Base-by-base conservation (phyloP, 2,797 vertebrate species). In the Meriones psammophilus region DNA sequence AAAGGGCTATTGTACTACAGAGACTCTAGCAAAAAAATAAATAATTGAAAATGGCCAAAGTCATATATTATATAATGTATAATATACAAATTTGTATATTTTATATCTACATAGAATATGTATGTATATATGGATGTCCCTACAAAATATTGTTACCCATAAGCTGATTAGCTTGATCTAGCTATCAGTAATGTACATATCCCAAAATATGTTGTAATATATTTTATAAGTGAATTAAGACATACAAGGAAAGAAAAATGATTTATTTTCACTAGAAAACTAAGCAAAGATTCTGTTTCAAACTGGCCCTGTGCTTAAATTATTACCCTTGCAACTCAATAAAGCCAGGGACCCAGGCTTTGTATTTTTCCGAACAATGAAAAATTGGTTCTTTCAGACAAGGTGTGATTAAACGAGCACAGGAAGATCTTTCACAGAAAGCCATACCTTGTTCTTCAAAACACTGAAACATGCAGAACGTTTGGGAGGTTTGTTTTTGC, bases 261-360 rank as follows among this genome's bases (percentile, higher is more conserved):
- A 64, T 96, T 96, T 79, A 60, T 84, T 95, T 96, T 94, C 22
- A 58, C 62, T 92, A 92, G n/a, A 86, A 94, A 97, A 88, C 9
- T 33, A 93, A 81, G 58, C 50, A 91, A 89, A 94, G 2, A n/a
- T 76, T 92, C 50, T 4, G 50, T 92, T 96, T 94, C 33, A 92
- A 20, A 86, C 73, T 79, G 15, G 4, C 13, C 77, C 3, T 0
- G 1, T 88, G 50, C 15, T 92, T 88, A 30, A 88, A 88, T 93
- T 92, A 78, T 88, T 90, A 92, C 33, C 22, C 33, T 91, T 92
- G 17, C 36, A 90, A n/a, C 20, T 42, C 92, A 69, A 78, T 69
- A 93, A 69, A 92, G 62, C 22, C 24, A 50, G 50, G 69, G 24
- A 88, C 7, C 24, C 90, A 39, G 81, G 14, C 26, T 95, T 93